These are phyloP conservation scores for Mustela lutreola DNA, from an alignment of 2,113 vertebrate genomes.

Conservation along the genomic window DNA sequence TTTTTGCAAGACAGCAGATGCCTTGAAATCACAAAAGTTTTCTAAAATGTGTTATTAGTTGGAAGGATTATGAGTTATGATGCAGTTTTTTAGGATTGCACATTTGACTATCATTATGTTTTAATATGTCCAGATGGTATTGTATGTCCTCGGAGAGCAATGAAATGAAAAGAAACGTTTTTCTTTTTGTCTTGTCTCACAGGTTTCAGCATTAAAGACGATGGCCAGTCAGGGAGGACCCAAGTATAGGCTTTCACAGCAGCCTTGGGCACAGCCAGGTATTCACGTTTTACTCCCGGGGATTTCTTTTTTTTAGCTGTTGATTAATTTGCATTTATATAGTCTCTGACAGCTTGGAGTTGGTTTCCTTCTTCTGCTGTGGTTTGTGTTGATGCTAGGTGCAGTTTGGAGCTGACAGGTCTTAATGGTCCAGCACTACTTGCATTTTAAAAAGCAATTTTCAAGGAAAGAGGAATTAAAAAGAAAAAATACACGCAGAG, in stretches of 20 bases:
- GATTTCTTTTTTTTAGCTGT: conserved; percentile 47
- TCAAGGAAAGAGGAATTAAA: background rate
- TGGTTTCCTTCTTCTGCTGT: background rate
- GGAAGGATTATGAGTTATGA: background rate
- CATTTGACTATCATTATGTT: background rate
- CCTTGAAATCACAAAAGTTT: conserved; percentile 28
- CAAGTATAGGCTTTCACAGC: conserved; percentile 95
- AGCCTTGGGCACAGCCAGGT: conserved; percentile 99
- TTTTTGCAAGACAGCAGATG: background rate
- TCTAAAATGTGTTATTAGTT: conserved; percentile 2
- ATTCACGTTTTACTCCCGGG: conserved; percentile 72
- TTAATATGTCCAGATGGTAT: background rate
- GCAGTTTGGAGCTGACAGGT: background rate
- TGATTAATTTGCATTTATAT: conserved; percentile 4
- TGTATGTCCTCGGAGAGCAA: background rate
- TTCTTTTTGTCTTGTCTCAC: conserved; percentile 68
- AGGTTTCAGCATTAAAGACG: conserved; percentile 95
- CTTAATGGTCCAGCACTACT: background rate
- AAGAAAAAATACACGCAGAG: background rate
- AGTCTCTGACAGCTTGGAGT: background rate
- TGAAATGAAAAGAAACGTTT: conserved; percentile 34
- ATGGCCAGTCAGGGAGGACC: conserved; percentile 97
- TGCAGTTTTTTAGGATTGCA: background rate
- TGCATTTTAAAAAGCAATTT: conserved; percentile 53
- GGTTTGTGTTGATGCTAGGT: background rate